Evolutionary conservation across 2,797 vertebrate species (phyloP).

Genomic region (Ispidina picta): DNA sequence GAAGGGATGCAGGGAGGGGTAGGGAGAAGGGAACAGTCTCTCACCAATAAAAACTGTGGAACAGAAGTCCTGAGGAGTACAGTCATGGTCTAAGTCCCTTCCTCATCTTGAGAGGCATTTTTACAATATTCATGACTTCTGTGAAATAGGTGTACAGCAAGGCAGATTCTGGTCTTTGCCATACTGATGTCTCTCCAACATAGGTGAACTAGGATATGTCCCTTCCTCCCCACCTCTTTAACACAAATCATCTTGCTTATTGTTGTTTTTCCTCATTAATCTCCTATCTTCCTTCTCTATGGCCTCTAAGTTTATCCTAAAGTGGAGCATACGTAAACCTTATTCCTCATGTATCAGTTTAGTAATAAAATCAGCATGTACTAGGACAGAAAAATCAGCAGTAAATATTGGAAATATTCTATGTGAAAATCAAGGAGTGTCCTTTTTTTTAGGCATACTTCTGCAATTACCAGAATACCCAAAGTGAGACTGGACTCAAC

Average conservation of each 20-base stretch:
- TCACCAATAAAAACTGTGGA: slow-evolving; percentile 43
- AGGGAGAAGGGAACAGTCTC: slow-evolving; percentile 20
- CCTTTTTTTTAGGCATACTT: not conserved
- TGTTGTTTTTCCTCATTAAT: not conserved
- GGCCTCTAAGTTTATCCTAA: not conserved
- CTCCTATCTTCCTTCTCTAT: not conserved
- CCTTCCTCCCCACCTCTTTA: not conserved
- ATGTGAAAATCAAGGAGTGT: not conserved
- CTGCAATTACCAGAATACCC: not conserved
- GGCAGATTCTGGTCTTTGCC: not conserved
- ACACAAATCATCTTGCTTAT: not conserved
- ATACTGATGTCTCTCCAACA: not conserved
- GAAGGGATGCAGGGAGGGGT: slow-evolving; percentile 49
- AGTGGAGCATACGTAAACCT: not conserved
- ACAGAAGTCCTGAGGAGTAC: not conserved
- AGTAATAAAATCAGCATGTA: not conserved
- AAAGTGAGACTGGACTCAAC: not conserved
- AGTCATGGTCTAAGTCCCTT: not conserved
- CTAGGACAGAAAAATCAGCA: not conserved
- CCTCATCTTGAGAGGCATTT: not conserved
- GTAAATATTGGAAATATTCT: not conserved
- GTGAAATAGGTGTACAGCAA: not conserved
- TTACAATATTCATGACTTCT: not conserved
- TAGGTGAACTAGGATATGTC: not conserved
- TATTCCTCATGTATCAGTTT: not conserved